phyloP scores from a whole-genome alignment of 2,888 invertebrate genomes.

The Limulus polyphemus region DNA sequence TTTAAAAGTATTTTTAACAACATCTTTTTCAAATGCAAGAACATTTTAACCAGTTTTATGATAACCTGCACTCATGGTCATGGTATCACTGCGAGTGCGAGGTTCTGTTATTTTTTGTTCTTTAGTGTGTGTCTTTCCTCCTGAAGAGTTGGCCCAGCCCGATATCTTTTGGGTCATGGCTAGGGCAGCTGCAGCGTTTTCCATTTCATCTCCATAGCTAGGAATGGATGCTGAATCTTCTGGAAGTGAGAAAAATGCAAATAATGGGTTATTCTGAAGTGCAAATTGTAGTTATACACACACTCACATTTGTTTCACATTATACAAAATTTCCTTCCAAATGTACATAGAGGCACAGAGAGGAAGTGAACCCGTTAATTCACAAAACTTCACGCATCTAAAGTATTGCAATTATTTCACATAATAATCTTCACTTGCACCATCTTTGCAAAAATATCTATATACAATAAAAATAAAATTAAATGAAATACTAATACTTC shows the following conservation, averaged over 20 bases:
- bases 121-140: constrained; percentile 7
- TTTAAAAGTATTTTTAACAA: background rate
- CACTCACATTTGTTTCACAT: no score
- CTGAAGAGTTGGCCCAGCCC: constrained; percentile 15
- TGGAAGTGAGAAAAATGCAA: constrained; percentile 6
- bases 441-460: no score
- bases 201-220: constrained; percentile 32
- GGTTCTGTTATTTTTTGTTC: constrained; percentile 9
- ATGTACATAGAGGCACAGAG: no score
- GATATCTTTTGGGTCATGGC: constrained; percentile 27
- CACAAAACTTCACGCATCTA: no score
- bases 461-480: no score
- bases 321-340: no score
- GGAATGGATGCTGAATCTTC: constrained; percentile 28
- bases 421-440: no score
- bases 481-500: no score
- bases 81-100: constrained; percentile 17
- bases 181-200: constrained; percentile 34
- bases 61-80: constrained; percentile 19
- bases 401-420: no score
- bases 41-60: background rate
- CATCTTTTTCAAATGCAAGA: background rate
- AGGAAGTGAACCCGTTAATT: no score
- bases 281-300: no score
- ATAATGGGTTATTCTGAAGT: no score